Conservation (phyloP, 2,113 vertebrate species). For the Cranoglanis bouderius region DNA sequence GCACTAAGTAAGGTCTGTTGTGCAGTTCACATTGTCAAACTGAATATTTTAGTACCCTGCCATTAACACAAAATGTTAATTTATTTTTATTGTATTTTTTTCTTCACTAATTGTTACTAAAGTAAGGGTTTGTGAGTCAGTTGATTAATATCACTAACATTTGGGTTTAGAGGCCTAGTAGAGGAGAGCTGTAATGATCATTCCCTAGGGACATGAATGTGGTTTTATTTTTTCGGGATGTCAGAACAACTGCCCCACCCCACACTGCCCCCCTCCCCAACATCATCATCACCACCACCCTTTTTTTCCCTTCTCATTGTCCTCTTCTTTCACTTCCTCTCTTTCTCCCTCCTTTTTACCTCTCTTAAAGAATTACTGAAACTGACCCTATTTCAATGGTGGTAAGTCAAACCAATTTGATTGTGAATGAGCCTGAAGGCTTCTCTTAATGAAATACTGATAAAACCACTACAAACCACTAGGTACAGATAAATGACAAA, state of each 20-base stretch:
- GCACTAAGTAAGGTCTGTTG: too few species aligned
- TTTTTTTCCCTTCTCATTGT: background rate
- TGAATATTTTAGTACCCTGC: background rate
- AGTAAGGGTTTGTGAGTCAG: constrained; percentile 43
- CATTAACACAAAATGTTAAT: constrained; percentile 17
- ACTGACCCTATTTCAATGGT: constrained; percentile 58
- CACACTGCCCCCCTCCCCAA: constrained; percentile 6
- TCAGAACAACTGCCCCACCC: constrained; percentile 39
- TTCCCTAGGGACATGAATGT: constrained; percentile 48
- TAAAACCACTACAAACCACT: constrained; percentile 30
- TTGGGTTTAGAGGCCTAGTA: constrained; percentile 45
- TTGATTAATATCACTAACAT: constrained; percentile 57
- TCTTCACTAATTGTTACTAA: constrained; percentile 31
- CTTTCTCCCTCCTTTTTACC: constrained; percentile 9
- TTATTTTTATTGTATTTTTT: constrained; percentile 25
- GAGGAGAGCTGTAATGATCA: constrained; percentile 56
- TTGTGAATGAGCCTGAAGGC: constrained; percentile 59
- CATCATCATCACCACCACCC: background rate
- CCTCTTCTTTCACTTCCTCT: background rate
- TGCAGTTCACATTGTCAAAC: background rate
- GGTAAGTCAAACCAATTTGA: constrained; percentile 56
- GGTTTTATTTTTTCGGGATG: constrained; percentile 55
- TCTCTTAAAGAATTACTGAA: constrained; percentile 45
- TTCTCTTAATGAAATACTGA: constrained; percentile 58
- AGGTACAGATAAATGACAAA: background rate